Evolutionary conservation across 2,113 vertebrate species (phyloP).

Genomic region (Gasterosteus aculeatus): DNA sequence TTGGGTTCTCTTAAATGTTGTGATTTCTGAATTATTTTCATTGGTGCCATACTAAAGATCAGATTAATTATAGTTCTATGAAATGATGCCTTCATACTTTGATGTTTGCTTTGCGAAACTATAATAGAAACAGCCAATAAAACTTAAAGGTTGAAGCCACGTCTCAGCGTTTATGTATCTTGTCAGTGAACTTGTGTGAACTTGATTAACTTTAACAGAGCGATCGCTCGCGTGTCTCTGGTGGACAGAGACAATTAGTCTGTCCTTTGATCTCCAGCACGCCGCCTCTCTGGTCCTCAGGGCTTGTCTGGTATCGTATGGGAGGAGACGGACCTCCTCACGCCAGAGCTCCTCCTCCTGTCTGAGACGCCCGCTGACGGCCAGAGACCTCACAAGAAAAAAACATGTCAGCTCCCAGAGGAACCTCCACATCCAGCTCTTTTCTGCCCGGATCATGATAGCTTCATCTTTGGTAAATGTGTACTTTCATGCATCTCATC

Average conservation of each 20-base stretch:
- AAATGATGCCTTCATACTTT: conserved; percentile 85
- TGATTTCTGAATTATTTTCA: conserved; percentile 69
- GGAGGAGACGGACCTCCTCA: conserved; percentile 44
- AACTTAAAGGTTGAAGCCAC: conserved; percentile 70
- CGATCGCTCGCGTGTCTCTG: conserved; percentile 40
- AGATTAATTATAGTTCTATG: conserved; percentile 72
- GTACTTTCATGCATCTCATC: neutral
- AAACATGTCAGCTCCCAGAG: conserved; percentile 22
- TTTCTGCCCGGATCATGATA: conserved; percentile 14
- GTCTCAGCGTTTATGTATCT: conserved; percentile 56
- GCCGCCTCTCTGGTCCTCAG: conserved; percentile 43
- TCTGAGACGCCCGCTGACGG: conserved; percentile 32
- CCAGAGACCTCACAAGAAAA: conserved; percentile 45
- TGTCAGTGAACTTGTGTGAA: conserved; percentile 14
- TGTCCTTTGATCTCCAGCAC: conserved; percentile 57
- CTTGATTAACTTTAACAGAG: conserved; percentile 39
- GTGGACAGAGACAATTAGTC: conserved; percentile 57
- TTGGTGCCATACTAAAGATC: conserved; percentile 79
- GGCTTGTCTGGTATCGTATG: conserved; percentile 47
- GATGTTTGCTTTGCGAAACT: conserved; percentile 87
- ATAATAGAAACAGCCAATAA: conserved; percentile 82
- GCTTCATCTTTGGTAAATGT: neutral
- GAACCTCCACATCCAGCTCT: conserved; percentile 13
- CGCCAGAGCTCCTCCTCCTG: conserved; percentile 20
- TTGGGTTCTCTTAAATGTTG: conserved; percentile 49